Conservation (phyloP, 2,113 vertebrate species). For the Catharus minimus region DNA sequence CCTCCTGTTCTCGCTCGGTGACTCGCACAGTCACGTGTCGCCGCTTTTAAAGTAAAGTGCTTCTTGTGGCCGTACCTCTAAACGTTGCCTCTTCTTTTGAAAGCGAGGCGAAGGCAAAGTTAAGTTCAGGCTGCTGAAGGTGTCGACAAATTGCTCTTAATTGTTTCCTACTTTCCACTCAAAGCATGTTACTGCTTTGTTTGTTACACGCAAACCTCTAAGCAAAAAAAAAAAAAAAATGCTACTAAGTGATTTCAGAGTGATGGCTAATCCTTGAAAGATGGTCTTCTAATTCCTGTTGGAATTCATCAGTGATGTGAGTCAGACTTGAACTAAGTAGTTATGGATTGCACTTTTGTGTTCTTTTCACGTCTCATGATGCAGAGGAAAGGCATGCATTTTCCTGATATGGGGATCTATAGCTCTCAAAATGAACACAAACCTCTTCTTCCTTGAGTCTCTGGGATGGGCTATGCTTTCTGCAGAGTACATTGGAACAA, state of each 20-base stretch:
- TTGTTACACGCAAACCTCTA: not conserved
- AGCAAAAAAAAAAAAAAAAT: not conserved
- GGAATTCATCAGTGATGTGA: not conserved
- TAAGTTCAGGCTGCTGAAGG: not conserved
- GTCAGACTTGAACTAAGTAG: not conserved
- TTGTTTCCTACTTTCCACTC: rapidly evolving
- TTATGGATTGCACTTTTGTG: not conserved
- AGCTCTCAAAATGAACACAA: not conserved
- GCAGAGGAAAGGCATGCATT: not conserved
- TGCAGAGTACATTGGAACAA: not conserved
- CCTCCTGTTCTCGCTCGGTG: not conserved
- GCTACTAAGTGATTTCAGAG: not conserved
- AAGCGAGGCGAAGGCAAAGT: not conserved
- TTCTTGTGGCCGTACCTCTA: rapidly evolving
- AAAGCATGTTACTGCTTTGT: rapidly evolving
- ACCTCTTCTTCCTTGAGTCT: not conserved
- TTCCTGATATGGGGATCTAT: rapidly evolving
- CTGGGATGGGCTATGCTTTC: not conserved
- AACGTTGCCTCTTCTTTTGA: rapidly evolving
- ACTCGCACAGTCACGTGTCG: not conserved
- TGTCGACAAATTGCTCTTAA: not conserved
- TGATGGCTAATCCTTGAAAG: not conserved
- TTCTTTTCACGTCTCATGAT: not conserved
- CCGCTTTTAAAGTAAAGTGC: not conserved
- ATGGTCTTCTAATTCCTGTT: not conserved